Base-by-base conservation (phyloP, 2,113 vertebrate genomes). In the Camelus bactrianus region DNA sequence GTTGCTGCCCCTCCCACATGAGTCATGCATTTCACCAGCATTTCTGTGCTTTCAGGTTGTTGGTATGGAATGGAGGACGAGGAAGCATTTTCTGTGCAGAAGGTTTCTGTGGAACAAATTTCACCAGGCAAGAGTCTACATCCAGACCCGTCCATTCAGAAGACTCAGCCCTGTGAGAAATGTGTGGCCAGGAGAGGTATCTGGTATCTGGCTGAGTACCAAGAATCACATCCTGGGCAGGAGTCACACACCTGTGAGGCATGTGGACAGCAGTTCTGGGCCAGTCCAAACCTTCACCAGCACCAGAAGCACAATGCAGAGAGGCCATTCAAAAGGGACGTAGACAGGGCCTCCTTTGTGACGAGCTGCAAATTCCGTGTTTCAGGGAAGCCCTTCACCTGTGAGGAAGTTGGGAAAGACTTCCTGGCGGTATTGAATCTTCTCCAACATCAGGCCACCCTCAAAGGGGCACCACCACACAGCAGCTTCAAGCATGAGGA, bases 401-500 rank as follows among this genome's bases (percentile, higher is more conserved):
- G 54, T 10, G 46, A 67, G 35, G 86, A 56, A 19, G 58, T 38
- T 0, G 10, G 72, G 46, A 90, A 85, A 32, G 91, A 93, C 46
- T 77, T 93, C 46, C 30, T 93, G 64, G 79, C 80, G 20, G 48
- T 89, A 24, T 30, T 85, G 80, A 54, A 81, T 46, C 95, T 96
- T 13, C 91, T 96, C 12, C 79, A 85, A 86, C 91, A 84, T 17
- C 86, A 90, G 72, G 95, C 79, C 56, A 90, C 86, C 4, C 80
- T 82, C 30, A 50, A 2, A 50, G 79, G 46, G 38, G 32, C 56
- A 1, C 48, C n/a, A 19, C 48, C 91, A 10, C 72, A 46, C 17
- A 32, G 46, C 64, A 24, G 2, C 65, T 56, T 54, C 32, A 26
- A 7, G 20, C 54, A 17, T 16, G 35, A 22, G 42, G 70, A 79